Conservation (phyloP, 2,113 vertebrate species). For the Cephalopholis sonnerati region DNA sequence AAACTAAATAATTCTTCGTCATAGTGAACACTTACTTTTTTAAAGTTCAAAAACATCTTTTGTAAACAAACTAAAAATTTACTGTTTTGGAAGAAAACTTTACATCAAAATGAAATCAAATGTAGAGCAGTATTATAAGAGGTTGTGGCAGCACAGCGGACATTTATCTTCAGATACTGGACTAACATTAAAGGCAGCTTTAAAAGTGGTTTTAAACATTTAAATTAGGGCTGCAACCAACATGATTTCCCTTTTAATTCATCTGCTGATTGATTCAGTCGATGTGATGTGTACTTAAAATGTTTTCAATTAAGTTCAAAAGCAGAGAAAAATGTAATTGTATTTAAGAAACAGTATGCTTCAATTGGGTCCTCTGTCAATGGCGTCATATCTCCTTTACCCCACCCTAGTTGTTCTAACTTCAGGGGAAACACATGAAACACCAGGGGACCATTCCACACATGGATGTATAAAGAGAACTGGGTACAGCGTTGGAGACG, state of each 20-base stretch:
- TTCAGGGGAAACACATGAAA: too few relatives aligned
- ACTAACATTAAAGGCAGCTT: conserved; percentile 11
- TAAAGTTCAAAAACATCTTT: background rate
- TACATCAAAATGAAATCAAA: background rate
- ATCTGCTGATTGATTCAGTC: too few relatives aligned
- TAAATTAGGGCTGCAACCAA: background rate
- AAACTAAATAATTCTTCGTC: background rate
- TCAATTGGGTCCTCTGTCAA: too few relatives aligned
- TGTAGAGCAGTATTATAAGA: background rate
- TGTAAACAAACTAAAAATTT: conserved; percentile 9
- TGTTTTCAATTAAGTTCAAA: too few relatives aligned
- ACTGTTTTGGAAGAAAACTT: background rate
- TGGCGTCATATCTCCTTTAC: too few relatives aligned
- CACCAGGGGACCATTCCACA: too few relatives aligned
- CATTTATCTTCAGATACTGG: background rate
- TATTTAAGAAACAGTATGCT: too few relatives aligned
- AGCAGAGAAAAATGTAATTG: too few relatives aligned
- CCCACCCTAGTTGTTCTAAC: too few relatives aligned
- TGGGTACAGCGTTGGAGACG: too few relatives aligned
- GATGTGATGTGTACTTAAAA: too few relatives aligned
- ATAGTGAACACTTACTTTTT: background rate
- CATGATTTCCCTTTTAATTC: background rate
- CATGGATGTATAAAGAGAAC: too few relatives aligned
- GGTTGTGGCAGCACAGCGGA: background rate
- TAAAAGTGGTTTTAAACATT: background rate